Percentiles rank a stretch among this genome's conserved stretches.
Conservation (phyloP, 1,140 invertebrate species). For the Phthorimaea operculella region DNA sequence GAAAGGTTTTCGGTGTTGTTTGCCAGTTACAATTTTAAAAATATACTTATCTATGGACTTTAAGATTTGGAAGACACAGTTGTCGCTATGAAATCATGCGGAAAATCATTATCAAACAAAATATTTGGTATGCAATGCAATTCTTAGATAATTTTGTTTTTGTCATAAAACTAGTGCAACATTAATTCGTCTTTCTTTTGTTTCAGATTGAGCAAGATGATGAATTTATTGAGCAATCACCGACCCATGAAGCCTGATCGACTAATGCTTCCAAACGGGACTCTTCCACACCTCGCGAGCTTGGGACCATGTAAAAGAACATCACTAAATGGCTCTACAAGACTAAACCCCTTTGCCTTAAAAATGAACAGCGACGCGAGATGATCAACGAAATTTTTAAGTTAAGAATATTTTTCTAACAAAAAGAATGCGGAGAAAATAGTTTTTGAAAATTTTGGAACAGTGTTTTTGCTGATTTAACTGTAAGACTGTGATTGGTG, state of each 20-base stretch:
- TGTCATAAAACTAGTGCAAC: too few species aligned
- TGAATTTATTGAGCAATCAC: constrained; percentile 22
- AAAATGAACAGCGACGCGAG: constrained; percentile 42
- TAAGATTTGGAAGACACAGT: too few species aligned
- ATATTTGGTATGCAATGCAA: too few species aligned
- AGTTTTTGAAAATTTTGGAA: constrained; percentile 33
- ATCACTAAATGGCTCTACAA: constrained; percentile 26
- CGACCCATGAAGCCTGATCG: neutral
- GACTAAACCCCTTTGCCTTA: constrained; percentile 56
- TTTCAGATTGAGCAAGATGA: constrained; percentile 56
- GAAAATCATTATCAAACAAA: too few species aligned
- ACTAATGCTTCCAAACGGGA: neutral
- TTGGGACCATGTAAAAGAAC: constrained; percentile 31
- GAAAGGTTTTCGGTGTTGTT: constrained; percentile 9
- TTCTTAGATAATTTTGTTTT: too few species aligned
- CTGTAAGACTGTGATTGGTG: constrained; percentile 37
- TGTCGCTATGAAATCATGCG: too few species aligned
- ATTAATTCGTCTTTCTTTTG: constrained; percentile 22
- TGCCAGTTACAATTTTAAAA: neutral
- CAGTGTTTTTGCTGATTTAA: constrained; percentile 48
- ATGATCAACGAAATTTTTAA: constrained; percentile 32
- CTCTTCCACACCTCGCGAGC: neutral
- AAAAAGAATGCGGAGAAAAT: constrained; percentile 22
- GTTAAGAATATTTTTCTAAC: constrained; percentile 23
- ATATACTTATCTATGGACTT: too few species aligned